Evolutionary conservation across 2,797 vertebrate genomes (phyloP).

Genomic region (Trichosurus vulpecula): DNA sequence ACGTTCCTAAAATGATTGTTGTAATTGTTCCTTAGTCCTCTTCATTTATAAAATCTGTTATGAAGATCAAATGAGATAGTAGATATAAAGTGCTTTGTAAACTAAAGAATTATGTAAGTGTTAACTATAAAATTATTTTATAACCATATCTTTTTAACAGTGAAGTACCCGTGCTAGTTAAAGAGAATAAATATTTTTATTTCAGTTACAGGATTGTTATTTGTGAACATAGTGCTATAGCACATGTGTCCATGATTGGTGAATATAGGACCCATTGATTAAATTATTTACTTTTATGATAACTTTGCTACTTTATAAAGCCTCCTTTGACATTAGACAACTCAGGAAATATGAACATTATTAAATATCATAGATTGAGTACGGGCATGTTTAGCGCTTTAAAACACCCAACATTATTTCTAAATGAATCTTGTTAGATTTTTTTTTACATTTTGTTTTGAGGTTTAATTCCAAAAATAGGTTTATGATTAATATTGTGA

Average conservation of each 20-base stretch:
- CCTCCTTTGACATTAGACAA: constrained; percentile 21
- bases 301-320: constrained; percentile 32
- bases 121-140: background rate
- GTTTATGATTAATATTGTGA: background rate
- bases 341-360: constrained; percentile 8
- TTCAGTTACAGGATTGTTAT: background rate
- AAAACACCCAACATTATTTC: constrained; percentile 27
- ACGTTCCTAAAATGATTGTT: background rate
- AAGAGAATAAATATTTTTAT: background rate
- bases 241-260: background rate
- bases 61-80: background rate
- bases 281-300: background rate
- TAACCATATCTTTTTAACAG: background rate
- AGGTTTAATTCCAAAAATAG: background rate
- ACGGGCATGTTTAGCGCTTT: constrained; percentile 29
- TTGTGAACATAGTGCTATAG: background rate
- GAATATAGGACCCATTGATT: background rate
- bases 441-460: background rate
- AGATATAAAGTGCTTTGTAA: background rate
- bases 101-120: background rate
- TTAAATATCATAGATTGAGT: background rate
- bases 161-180: background rate
- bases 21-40: background rate
- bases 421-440: background rate
- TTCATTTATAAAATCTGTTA: background rate